A percentile compares a stretch with the other conserved stretches of the same genome.
These are phyloP conservation scores for Progne subis DNA, from an alignment of 2,113 vertebrate genomes.

Conservation along the genomic window DNA sequence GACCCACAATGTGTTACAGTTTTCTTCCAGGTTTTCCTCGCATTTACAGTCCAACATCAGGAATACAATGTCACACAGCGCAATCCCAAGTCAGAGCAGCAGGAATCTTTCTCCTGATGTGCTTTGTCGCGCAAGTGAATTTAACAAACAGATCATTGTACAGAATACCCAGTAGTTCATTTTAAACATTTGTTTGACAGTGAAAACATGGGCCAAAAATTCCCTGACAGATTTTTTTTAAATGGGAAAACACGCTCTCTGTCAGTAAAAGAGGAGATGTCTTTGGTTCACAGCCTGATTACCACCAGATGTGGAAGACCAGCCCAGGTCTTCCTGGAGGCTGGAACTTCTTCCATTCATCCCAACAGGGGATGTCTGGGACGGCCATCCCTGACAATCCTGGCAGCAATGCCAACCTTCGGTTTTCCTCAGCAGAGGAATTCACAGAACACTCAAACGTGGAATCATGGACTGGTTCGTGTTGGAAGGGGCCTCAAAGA, in stretches of 20 bases:
- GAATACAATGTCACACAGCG: neutral
- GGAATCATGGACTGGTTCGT: neutral
- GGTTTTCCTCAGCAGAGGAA: neutral
- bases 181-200: neutral
- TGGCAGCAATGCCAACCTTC: neutral
- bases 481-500: neutral
- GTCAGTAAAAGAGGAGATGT: neutral
- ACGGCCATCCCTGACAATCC: neutral
- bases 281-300: neutral
- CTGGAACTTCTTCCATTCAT: neutral
- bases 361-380: neutral
- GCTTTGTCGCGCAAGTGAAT: neutral
- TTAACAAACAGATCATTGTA: neutral
- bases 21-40: neutral
- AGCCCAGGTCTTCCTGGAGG: no score
- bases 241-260: neutral
- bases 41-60: neutral
- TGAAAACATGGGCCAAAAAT: neutral
- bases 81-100: neutral
- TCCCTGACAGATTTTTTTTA: neutral
- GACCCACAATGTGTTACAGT: accelerated
- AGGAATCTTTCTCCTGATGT: neutral
- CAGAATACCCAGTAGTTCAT: neutral
- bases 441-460: neutral
- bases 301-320: neutral